phyloP scores from a whole-genome alignment of 2,113 vertebrate species.

The Polypterus bichir region DNA sequence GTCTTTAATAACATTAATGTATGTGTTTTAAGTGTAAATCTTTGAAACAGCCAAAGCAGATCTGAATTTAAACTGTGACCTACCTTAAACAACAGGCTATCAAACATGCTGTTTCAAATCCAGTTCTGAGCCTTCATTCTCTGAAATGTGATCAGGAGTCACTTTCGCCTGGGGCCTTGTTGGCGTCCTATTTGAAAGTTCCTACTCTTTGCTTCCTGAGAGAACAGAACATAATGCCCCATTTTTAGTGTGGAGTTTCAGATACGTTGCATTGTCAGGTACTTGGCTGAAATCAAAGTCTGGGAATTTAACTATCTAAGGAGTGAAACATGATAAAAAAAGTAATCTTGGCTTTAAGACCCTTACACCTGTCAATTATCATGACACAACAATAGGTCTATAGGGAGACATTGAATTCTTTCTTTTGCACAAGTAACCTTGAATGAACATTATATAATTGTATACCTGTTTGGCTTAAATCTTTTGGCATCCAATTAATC shows the following conservation, averaged over 20 bases:
- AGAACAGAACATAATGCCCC: conserved; percentile 25
- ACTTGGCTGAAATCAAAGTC: conserved; percentile 25
- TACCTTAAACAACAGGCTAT: conserved; percentile 19
- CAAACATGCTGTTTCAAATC: conserved; percentile 26
- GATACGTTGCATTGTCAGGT: conserved; percentile 15
- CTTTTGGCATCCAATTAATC: conserved; percentile 5
- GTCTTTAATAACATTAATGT: conserved; percentile 4
- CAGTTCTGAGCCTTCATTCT: conserved; percentile 18
- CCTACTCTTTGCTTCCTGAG: conserved; percentile 23
- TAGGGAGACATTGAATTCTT: conserved; percentile 2
- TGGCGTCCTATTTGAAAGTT: conserved; percentile 24
- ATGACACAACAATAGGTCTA: conserved; percentile 10
- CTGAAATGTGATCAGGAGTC: conserved; percentile 30
- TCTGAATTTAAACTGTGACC: conserved; percentile 13
- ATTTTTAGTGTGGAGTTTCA: conserved; percentile 23
- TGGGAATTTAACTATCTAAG: conserved; percentile 19
- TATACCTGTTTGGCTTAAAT: conserved; percentile 2
- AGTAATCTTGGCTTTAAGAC: conserved; percentile 14
- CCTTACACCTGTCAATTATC: conserved; percentile 11
- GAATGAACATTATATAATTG: conserved; percentile 25
- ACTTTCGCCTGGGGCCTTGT: conserved; percentile 20
- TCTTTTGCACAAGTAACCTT: not conserved
- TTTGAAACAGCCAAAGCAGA: conserved; percentile 15
- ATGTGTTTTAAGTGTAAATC: not conserved
- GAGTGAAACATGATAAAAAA: conserved; percentile 15